These are phyloP conservation scores for Apoda limacodes DNA, from an alignment of 2,888 invertebrate genomes.

Conservation along the genomic window DNA sequence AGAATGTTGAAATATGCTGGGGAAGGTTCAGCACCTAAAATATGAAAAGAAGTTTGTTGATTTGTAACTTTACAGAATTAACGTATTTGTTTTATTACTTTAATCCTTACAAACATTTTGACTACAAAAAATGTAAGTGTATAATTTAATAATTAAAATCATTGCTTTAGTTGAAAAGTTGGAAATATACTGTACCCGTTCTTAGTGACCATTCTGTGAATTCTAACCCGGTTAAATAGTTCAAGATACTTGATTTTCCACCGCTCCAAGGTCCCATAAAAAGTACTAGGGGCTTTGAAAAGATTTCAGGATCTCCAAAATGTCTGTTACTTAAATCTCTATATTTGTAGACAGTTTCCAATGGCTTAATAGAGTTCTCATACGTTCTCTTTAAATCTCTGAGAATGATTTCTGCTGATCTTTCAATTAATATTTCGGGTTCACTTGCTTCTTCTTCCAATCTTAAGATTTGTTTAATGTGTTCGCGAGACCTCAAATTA, in stretches of 20 bases:
- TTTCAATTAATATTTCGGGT: constrained; percentile 76
- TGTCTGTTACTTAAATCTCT: constrained; percentile 91
- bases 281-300: constrained; percentile 91
- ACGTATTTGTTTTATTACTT: too few relatives aligned
- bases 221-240: constrained; percentile 90
- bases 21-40: constrained; percentile 87
- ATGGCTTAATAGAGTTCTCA: constrained; percentile 88
- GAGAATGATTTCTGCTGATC: constrained; percentile 81
- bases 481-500: constrained; percentile 81
- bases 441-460: constrained; percentile 81
- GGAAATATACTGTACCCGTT: constrained; percentile 74
- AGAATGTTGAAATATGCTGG: constrained; percentile 93
- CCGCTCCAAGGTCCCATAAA: constrained; percentile 98
- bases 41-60: too few relatives aligned
- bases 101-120: too few relatives aligned
- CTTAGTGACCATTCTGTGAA: constrained; percentile 84
- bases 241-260: constrained; percentile 94
- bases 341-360: constrained; percentile 92
- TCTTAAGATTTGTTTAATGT: constrained; percentile 83
- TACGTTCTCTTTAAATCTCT: constrained; percentile 88
- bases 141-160: constrained; percentile 4
- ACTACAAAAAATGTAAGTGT: background rate
- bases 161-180: background rate
- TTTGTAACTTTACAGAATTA: background rate
- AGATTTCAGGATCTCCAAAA: constrained; percentile 94